phyloP scores from a whole-genome alignment of 37 sponge, comb jelly and placozoan genomes.

The Ephydatia muelleri region DNA sequence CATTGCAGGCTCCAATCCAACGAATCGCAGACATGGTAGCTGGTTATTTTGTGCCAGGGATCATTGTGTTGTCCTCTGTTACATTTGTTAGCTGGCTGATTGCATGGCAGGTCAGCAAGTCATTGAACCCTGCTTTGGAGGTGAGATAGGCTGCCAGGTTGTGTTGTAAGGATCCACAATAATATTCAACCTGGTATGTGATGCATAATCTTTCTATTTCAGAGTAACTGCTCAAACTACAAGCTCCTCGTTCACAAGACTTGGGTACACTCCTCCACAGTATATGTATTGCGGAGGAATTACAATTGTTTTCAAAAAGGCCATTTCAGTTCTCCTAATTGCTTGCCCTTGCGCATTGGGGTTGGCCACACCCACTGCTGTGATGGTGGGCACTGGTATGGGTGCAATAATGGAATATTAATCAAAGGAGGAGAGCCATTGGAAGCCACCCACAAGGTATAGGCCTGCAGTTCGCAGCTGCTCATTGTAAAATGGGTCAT shows the following conservation, averaged over 20 bases:
- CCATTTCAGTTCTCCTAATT: constrained; percentile 88
- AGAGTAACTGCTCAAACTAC: neutral
- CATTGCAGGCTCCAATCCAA: constrained; percentile 75
- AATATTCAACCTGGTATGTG: neutral
- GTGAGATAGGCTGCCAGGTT: neutral
- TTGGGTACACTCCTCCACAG: neutral
- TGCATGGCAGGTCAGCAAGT: constrained; percentile 13
- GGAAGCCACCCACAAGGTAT: neutral
- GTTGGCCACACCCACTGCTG: constrained; percentile 97
- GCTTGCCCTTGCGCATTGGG: constrained; percentile 98
- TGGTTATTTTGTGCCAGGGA: constrained; percentile 66
- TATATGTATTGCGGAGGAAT: neutral
- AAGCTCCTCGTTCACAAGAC: neutral
- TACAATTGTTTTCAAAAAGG: constrained; percentile 59
- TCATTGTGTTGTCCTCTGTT: constrained; percentile 45
- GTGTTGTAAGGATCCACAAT: too few relatives aligned
- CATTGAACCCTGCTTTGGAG: neutral
- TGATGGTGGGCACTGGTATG: constrained; percentile 89
- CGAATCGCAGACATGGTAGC: constrained; percentile 77
- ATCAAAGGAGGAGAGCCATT: constrained; percentile 20
- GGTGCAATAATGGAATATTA: constrained; percentile 9
- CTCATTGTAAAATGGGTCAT: neutral
- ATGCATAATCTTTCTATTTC: neutral
- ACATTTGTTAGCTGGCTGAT: constrained; percentile 65
- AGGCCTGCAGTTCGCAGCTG: too few relatives aligned